Base-by-base conservation (phyloP, 2,888 invertebrate genomes). In the Sepioteuthis lessoniana region DNA sequence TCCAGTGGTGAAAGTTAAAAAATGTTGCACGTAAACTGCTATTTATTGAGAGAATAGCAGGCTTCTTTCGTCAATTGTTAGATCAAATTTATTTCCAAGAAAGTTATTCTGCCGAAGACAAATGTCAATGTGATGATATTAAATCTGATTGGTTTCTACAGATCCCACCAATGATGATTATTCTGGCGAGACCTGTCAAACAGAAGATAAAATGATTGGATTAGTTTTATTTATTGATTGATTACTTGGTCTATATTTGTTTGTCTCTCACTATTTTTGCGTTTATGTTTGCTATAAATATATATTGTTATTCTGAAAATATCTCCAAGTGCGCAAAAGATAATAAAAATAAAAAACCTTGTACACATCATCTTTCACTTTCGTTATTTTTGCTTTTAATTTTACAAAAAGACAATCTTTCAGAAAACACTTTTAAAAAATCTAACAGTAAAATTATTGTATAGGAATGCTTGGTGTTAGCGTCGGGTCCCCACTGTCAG, bases 81-180 rank as follows among this genome's bases (percentile, higher is more conserved):
- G n/a, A n/a, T n/a, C n/a, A 76, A 76, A 13, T 13, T 76, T 76
- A 10, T 76, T 76, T 76, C 76, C n/a, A n/a, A n/a, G 76, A 76
- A 76, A 76, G 13, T 76, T n/a, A 13, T 47, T 92, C 92, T 92
- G 16, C 38, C 13, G 92, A 35, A 47, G 47, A 92, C 31, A 47
- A 47, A 47, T 92, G 76, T 76, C 76, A 76, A 16, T 35, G n/a
- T 35, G 76, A 76, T 76, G 76, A 76, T n/a, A 76, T 76, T 76
- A 76, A 76, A 76, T 76, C n/a, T 76, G 76, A 76, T 76, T 76
- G 76, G 76, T n/a, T 76, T 76, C n/a, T 76, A n/a, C 76, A 76
- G 76, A 76, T 76, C 76, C 76, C 35, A 76, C 76, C n/a, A n/a
- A 13, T n/a, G 76, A 76, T 21, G n/a, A 76, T 76, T 4, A n/a